Conservation (phyloP, 1,140 invertebrate genomes). For the Drosophila virilis region DNA sequence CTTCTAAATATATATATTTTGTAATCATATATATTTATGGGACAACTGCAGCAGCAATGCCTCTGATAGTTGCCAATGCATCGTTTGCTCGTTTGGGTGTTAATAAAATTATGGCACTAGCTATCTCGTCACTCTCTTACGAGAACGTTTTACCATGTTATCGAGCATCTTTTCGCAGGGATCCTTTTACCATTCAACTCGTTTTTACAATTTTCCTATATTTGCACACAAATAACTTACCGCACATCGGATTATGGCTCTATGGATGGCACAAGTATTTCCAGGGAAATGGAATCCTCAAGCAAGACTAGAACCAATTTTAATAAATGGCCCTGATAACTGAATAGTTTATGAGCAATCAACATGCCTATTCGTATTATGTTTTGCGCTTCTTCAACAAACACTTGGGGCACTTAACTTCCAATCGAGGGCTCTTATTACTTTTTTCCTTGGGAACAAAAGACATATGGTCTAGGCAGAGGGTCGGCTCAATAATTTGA, state of each 20-base stretch:
- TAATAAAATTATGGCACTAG: constrained; percentile 75
- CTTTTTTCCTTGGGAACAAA: too few relatives aligned
- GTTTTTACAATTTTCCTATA: constrained; percentile 81
- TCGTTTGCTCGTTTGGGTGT: constrained; percentile 58
- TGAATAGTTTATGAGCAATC: constrained; percentile 43
- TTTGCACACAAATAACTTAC: constrained; percentile 72
- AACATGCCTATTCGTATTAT: constrained; percentile 39
- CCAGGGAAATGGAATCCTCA: constrained; percentile 25
- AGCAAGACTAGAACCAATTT: constrained; percentile 50
- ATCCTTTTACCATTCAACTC: constrained; percentile 66
- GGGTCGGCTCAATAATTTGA: too few relatives aligned
- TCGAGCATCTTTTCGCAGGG: constrained; percentile 43
- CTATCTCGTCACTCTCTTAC: constrained; percentile 25
- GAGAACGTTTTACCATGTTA: constrained; percentile 45
- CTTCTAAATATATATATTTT: constrained; percentile 72
- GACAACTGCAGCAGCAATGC: constrained; percentile 51
- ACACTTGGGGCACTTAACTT: neutral
- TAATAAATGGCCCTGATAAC: constrained; percentile 59
- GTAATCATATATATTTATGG: constrained; percentile 80
- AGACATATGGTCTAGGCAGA: too few relatives aligned
- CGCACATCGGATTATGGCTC: constrained; percentile 56
- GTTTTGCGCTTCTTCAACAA: constrained; percentile 30
- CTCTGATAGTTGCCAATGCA: constrained; percentile 13
- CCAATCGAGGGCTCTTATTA: too few relatives aligned
- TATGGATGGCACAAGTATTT: constrained; percentile 60